Conservation (phyloP, 2,888 invertebrate species). For the Glomeris marginata region DNA sequence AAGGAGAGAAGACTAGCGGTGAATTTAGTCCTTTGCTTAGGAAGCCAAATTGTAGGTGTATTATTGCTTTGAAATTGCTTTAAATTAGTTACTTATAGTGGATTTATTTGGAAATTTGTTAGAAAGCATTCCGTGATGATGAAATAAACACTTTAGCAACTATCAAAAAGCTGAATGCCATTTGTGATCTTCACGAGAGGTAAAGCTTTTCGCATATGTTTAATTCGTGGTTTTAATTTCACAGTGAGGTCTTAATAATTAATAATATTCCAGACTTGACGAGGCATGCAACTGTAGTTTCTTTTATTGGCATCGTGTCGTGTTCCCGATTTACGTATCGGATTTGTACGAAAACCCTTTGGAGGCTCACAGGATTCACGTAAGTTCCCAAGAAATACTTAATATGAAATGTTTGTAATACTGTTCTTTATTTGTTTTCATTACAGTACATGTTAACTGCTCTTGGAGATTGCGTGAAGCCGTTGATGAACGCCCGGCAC, state of each 20-base stretch:
- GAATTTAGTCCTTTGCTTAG: slow-evolving; percentile 50
- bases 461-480: slow-evolving; percentile 32
- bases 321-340: slow-evolving; percentile 58
- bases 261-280: slow-evolving; percentile 36
- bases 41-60: slow-evolving; percentile 43
- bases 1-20: slow-evolving; percentile 47
- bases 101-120: slow-evolving; percentile 17
- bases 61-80: slow-evolving; percentile 16
- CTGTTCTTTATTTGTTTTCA: slow-evolving; percentile 7
- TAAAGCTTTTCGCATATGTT: neutral
- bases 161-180: slow-evolving; percentile 46
- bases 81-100: slow-evolving; percentile 1
- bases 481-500: slow-evolving; percentile 27
- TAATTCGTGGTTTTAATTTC: too few species aligned
- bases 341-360: slow-evolving; percentile 50
- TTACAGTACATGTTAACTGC: slow-evolving; percentile 38
- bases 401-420: slow-evolving; percentile 15
- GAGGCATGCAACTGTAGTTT: slow-evolving; percentile 56
- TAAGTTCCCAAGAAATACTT: slow-evolving; percentile 22
- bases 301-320: slow-evolving; percentile 63
- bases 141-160: slow-evolving; percentile 44
- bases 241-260: too few species aligned
- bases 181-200: slow-evolving; percentile 39
- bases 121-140: slow-evolving; percentile 39
- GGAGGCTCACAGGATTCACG: slow-evolving; percentile 46